Base-by-base conservation (phyloP, 2,113 vertebrate genomes). In the Antechinus flavipes region DNA sequence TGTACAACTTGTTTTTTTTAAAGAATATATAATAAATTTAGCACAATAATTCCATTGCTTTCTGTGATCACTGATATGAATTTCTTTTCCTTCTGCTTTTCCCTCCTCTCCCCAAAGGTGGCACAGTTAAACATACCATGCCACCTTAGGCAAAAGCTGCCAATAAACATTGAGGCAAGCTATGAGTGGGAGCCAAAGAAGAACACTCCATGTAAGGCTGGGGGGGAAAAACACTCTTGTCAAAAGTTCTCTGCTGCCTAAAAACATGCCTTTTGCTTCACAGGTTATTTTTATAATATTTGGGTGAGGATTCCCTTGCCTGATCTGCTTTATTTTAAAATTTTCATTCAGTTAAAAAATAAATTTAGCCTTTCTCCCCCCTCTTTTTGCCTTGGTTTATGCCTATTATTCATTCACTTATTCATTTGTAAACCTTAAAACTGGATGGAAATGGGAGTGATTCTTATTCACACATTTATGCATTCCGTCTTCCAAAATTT, bases 321-420 rank as follows among this genome's bases (percentile, higher is more conserved):
- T 91, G 24, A 58, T 61, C 42, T n/a, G n/a, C 26, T 91, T 61
- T 24, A 54, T 96, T 95, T 96, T 95, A 53, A 94, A 94, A 61
- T 35, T 91, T 46, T 35, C 22, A 90, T 7, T n/a, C 19, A 56
- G 30, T 90, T 3, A 50, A 76, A 58, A 94, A 93, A 35, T 90
- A 89, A 76, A 89, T 92, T 46, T 56, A 54, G 90, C 35, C 8
- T 89, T 8, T 9, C 52, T n/a, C 76, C 89, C 23, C 42, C 89
- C 93, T 49, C 47, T 89, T 68, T 84, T 42, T 42, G 35, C n/a
- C 68, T 84, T 84, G n/a, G 68, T 6, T 84, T n/a, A 84, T 84
- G 68, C 68, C n/a, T 84, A 6, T 84, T 42, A 84, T 84, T 76
- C 61, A 76, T 76, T 42, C 16, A 84, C 68, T 84, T 84, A 84